Evolutionary conservation across 2,113 vertebrate genomes (phyloP).

Genomic region (Ochotona princeps): DNA sequence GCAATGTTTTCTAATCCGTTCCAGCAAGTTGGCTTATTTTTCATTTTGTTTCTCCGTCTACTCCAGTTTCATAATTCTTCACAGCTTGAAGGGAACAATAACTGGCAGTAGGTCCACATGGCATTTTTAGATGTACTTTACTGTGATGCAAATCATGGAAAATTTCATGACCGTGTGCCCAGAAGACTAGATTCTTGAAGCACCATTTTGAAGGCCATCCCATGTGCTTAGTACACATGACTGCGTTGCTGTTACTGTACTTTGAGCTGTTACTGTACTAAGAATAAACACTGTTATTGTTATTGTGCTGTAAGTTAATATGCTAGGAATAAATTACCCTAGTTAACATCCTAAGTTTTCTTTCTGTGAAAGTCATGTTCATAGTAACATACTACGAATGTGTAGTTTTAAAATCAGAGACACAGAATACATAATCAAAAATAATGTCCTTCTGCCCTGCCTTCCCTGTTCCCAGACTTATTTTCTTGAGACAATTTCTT

Average conservation of each 20-base stretch:
- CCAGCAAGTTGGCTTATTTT: neutral
- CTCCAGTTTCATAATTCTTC: neutral
- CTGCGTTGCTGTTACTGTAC: neutral
- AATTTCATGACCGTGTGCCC: neutral
- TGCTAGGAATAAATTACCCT: neutral
- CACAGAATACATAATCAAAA: neutral
- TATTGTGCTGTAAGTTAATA: neutral
- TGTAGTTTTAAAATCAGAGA: neutral
- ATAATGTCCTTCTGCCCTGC: neutral
- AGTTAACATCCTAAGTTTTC: neutral
- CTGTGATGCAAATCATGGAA: neutral
- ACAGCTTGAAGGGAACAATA: neutral
- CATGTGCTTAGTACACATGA: neutral
- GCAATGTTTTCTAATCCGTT: neutral
- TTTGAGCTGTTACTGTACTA: neutral
- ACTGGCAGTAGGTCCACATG: neutral
- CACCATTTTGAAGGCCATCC: neutral
- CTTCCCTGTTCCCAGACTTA: neutral
- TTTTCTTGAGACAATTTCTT: neutral
- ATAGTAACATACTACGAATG: neutral
- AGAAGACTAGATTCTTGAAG: constrained; percentile 1
- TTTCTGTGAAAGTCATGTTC: neutral
- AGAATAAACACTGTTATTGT: neutral
- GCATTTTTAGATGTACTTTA: constrained; percentile 2
- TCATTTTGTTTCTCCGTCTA: neutral